A percentile compares a stretch with the other conserved stretches of the same genome.
phyloP scores from a whole-genome alignment of 2,113 vertebrate species.

The Oncorhynchus mykiss region DNA sequence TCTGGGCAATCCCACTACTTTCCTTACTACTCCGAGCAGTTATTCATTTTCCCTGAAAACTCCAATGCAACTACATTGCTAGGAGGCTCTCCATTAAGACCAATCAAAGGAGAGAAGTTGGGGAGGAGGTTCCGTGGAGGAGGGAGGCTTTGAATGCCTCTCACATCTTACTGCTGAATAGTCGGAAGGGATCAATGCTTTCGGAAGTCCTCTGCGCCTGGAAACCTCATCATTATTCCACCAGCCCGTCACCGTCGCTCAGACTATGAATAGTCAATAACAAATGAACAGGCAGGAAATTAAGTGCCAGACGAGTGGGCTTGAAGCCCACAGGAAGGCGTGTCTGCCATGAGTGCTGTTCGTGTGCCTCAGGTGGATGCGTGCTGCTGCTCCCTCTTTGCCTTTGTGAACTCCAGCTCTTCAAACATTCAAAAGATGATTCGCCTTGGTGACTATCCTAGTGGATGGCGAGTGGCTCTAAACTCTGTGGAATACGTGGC shows the following conservation, averaged over 20 bases:
- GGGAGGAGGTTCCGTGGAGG: not conserved
- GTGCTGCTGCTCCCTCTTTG: not conserved
- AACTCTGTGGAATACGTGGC: not conserved
- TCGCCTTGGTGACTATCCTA: not conserved
- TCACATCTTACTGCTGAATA: not conserved
- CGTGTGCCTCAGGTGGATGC: not conserved
- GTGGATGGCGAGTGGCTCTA: not conserved
- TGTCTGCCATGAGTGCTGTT: not conserved
- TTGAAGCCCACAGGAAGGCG: not conserved
- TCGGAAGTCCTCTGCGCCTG: not conserved
- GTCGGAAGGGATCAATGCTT: conserved; percentile 2
- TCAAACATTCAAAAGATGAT: not conserved
- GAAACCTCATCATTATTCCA: conserved; percentile 1
- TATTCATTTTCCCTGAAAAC: conserved; percentile 1
- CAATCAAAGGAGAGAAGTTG: conserved; percentile 19
- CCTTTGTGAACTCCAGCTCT: not conserved
- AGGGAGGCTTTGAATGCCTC: not conserved
- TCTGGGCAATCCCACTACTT: not conserved
- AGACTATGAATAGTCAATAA: conserved; percentile 14
- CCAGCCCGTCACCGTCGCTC: not conserved
- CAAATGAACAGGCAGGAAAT: conserved; percentile 15
- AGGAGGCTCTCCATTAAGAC: conserved; percentile 10
- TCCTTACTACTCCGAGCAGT: not conserved
- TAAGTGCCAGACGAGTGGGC: not conserved
- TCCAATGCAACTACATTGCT: conserved; percentile 25